These are phyloP conservation scores for Drosophila hamatofila DNA, from an alignment of 2,888 invertebrate species.

Conservation along the genomic window DNA sequence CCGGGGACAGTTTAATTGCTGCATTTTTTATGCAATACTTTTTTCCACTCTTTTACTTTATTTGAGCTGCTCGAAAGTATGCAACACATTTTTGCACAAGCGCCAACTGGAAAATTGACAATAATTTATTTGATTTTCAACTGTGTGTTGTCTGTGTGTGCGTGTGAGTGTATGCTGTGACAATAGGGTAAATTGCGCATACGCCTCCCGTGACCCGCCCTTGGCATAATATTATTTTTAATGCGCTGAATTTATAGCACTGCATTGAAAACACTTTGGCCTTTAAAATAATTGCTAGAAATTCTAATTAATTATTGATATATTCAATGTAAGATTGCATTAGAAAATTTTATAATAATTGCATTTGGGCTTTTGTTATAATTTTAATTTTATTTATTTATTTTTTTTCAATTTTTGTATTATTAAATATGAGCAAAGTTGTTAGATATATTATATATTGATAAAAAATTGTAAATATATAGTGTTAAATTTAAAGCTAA, in stretches of 20 bases:
- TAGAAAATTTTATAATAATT: background rate
- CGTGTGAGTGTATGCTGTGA: conserved; percentile 28
- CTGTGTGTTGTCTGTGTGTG: conserved; percentile 6
- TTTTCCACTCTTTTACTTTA: conserved; percentile 7
- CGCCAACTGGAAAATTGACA: conserved; percentile 81
- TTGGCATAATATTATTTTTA: conserved; percentile 72
- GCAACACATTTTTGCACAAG: conserved; percentile 57
- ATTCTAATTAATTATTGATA: background rate
- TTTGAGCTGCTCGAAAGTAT: conserved; percentile 42
- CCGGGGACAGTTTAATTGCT: conserved; percentile 84
- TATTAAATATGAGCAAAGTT: too few species aligned
- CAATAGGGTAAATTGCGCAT: conserved; percentile 51
- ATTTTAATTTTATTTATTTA: background rate
- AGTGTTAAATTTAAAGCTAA: too few species aligned
- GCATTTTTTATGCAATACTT: conserved; percentile 74
- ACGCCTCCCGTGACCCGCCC: conserved; percentile 28
- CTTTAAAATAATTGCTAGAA: background rate
- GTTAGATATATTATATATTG: too few species aligned
- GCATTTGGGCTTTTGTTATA: background rate
- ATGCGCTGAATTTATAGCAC: conserved; percentile 72
- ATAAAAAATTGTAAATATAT: too few species aligned
- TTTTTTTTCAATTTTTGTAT: background rate
- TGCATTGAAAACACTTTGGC: conserved; percentile 52
- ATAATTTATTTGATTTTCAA: conserved; percentile 77
- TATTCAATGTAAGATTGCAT: background rate